Evolutionary conservation across 2,113 vertebrate species (phyloP), one percentile per base, ranked within the genome.

Genomic region (Jacana jacana): DNA sequence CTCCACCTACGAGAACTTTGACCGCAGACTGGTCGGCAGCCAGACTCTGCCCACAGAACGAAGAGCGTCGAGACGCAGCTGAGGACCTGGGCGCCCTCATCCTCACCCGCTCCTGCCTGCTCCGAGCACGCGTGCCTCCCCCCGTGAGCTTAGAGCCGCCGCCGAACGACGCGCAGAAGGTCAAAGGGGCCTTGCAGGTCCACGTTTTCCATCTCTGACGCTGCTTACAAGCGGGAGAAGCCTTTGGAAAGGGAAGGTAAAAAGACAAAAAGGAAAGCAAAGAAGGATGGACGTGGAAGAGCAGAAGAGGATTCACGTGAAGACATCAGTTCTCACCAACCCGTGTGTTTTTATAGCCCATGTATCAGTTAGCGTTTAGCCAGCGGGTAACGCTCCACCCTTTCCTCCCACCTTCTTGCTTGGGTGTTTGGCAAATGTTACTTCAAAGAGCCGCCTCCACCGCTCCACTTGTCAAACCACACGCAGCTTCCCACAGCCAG

Each of bases 1-100:
- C 44, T 98, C 98, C 68, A 98, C 94, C 65, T 98, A 98, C 1
- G 98, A 98, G 95, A 98, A 98, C 51, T 89, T 95, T 44, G 96
- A 73, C 65, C 96, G 84, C 77, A 82, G 95, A 25, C 88, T 78
- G 5, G 25, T 94, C 1, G 2, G 76, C 40, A 22, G 57, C 60
- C 94, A 80, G 57, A 37, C 54, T 64, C 42, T 75, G 79, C 63
- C 91, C 0, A 6, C 58, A 2, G 66, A 51, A 61, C 55, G 27
- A 66, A 28, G 39, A 39, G 46, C 5, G 1, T 60, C 35, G 0
- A 20, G 77, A 9, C 11, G 4, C 52, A 79, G 66, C 52, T 95
- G 65, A 93, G 57, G 46, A 27, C n/a, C 57, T 3, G 7, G n/a
- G 17, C 1, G 2, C 17, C 8, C 61, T 51, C 81, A 37, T 17